phyloP scores from a whole-genome alignment of 2,797 vertebrate species.

The Artibeus lituratus region DNA sequence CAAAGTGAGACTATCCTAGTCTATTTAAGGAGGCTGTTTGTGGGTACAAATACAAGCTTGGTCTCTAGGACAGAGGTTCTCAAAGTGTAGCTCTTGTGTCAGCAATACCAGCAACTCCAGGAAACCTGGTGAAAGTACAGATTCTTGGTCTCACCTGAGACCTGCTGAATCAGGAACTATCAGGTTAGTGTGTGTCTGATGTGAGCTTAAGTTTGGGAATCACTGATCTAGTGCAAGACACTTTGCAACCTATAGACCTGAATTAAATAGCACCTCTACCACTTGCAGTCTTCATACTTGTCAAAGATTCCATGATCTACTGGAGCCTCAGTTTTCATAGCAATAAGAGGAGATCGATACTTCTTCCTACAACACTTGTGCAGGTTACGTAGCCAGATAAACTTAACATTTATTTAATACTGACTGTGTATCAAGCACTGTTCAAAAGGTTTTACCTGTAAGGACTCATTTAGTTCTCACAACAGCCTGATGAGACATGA shows the following conservation, averaged over 20 bases:
- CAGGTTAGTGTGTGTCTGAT: not conserved
- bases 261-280: not conserved
- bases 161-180: not conserved
- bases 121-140: not conserved
- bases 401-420: not conserved
- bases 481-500: not conserved
- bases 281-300: not conserved
- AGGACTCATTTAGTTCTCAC: not conserved
- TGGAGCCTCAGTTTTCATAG: not conserved
- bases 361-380: not conserved
- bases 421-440: not conserved
- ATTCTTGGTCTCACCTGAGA: not conserved
- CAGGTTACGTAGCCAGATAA: not conserved
- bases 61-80: not conserved
- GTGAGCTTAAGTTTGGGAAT: not conserved
- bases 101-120: not conserved
- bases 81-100: not conserved
- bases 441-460: not conserved
- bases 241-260: not conserved
- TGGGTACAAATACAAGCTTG: not conserved
- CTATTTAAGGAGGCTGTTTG: not conserved
- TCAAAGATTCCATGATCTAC: not conserved
- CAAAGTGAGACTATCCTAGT: not conserved
- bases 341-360: not conserved
- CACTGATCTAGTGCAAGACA: not conserved